Evolutionary conservation across 1,140 invertebrate species (phyloP).

Genomic region (Brachionus calyciflorus): DNA sequence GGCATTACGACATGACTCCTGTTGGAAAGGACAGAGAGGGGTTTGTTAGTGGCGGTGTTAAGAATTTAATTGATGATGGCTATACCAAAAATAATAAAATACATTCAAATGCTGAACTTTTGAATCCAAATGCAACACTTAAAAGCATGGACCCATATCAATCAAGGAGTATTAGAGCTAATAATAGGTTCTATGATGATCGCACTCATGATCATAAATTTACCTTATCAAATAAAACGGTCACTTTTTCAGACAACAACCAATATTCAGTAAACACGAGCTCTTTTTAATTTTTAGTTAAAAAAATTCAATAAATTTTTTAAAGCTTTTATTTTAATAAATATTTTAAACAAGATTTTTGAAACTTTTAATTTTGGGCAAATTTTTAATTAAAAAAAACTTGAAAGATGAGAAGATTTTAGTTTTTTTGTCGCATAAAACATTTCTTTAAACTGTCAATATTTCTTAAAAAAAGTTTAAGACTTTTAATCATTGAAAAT

Average conservation of each 20-base stretch:
- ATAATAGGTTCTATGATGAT: constrained; percentile 29
- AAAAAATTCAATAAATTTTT: not conserved
- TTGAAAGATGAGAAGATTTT: too few species aligned
- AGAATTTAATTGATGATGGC: not conserved
- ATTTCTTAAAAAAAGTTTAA: too few species aligned
- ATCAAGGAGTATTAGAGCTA: constrained; percentile 36
- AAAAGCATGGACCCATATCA: constrained; percentile 10
- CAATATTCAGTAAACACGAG: constrained; percentile 4
- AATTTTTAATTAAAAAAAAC: too few species aligned
- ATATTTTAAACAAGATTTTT: too few species aligned
- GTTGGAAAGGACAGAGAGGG: constrained; percentile 10
- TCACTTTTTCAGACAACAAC: constrained; percentile 18
- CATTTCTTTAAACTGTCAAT: too few species aligned
- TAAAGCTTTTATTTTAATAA: not conserved
- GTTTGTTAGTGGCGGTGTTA: not conserved
- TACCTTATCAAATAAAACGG: not conserved
- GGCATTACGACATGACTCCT: constrained; percentile 41
- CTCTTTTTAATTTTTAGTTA: not conserved
- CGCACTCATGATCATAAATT: constrained; percentile 26
- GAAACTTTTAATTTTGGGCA: too few species aligned
- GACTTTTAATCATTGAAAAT: too few species aligned
- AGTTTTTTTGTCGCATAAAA: too few species aligned
- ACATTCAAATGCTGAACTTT: not conserved
- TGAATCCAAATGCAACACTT: not conserved
- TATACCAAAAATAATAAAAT: constrained; percentile 26